A percentile compares a stretch with the other conserved stretches of the same genome.
phyloP scores from a whole-genome alignment of 2,797 vertebrate genomes.

The Sebastes kiyomatsui region DNA sequence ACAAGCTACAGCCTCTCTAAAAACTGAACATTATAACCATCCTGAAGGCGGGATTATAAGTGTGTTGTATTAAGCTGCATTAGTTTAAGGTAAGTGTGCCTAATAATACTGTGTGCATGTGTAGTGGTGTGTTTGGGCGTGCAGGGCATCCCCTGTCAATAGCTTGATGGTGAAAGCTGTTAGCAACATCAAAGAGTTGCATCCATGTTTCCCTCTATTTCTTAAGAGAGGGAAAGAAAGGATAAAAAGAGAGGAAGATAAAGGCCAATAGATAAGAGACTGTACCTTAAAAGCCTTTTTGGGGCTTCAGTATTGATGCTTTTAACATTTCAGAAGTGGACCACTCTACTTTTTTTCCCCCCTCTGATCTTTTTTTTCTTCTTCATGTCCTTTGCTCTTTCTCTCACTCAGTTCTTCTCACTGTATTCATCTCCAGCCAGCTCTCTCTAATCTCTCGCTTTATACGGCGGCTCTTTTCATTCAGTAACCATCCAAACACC shows the following conservation, averaged over 20 bases:
- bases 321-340: constrained; percentile 61
- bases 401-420: constrained; percentile 14
- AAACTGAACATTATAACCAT: neutral
- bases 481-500: neutral
- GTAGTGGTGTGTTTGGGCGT: neutral
- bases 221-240: constrained; percentile 28
- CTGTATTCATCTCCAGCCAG: constrained; percentile 28
- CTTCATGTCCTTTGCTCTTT: neutral
- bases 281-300: constrained; percentile 62
- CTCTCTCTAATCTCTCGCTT: constrained; percentile 30
- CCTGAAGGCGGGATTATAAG: neutral
- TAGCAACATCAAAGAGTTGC: constrained; percentile 52
- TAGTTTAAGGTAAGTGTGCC: neutral
- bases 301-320: constrained; percentile 57
- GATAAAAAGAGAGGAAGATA: constrained; percentile 26
- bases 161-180: constrained; percentile 40
- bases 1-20: neutral
- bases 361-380: constrained; percentile 29
- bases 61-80: neutral
- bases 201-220: constrained; percentile 41
- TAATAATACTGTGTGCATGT: neutral
- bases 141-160: constrained; percentile 33
- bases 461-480: constrained; percentile 34
- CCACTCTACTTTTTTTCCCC: constrained; percentile 7
- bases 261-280: constrained; percentile 55